Evolutionary conservation across 2,888 invertebrate species (phyloP).

Genomic region (Magallana nippona): DNA sequence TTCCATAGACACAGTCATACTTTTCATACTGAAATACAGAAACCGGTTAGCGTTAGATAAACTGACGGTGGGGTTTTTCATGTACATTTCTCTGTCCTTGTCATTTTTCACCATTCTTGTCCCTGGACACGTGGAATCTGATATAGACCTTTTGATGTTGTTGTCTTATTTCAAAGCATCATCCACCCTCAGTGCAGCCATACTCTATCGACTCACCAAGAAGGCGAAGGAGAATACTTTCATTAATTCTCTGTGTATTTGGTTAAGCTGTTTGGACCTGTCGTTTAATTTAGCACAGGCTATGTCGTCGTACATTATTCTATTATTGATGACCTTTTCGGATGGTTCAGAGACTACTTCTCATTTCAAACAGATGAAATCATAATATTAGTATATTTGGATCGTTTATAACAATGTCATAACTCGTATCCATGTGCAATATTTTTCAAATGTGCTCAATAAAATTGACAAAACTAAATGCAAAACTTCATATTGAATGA

Average conservation of each 20-base stretch:
- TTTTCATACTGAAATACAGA: background rate
- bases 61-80: background rate
- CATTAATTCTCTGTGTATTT: background rate
- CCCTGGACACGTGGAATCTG: background rate
- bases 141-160: background rate
- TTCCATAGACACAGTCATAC: background rate
- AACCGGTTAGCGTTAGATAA: background rate
- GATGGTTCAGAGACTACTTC: background rate
- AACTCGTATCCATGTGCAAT: too few relatives aligned
- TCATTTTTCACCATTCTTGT: background rate
- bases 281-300: slow-evolving; percentile 6
- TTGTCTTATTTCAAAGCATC: slow-evolving; percentile 4
- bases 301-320: background rate
- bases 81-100: slow-evolving; percentile 16
- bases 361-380: background rate
- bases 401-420: too few relatives aligned
- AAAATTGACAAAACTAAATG: too few relatives aligned
- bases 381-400: too few relatives aligned
- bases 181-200: background rate
- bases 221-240: background rate
- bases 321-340: background rate
- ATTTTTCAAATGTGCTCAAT: too few relatives aligned
- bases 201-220: background rate
- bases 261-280: background rate
- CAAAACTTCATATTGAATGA: too few relatives aligned